These are phyloP conservation scores for Tetramorium parvispinum DNA, from an alignment of 1,140 invertebrate genomes.

Conservation along the genomic window DNA sequence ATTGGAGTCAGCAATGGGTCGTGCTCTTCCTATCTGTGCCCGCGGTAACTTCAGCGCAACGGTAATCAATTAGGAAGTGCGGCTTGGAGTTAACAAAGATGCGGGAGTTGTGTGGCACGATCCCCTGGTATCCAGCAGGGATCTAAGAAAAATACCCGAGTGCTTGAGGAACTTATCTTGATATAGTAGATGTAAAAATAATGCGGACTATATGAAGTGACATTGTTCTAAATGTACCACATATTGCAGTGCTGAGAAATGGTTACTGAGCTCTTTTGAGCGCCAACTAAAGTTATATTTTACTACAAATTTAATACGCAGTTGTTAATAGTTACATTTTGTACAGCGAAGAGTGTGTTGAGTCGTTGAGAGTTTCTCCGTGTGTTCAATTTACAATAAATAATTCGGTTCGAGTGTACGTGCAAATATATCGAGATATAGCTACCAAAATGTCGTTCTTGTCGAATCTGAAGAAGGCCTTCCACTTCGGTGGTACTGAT, in stretches of 20 bases:
- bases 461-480: conserved; percentile 97
- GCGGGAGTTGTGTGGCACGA: conserved; percentile 80
- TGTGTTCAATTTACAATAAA: conserved; percentile 63
- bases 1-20: conserved; percentile 63
- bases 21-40: conserved; percentile 14
- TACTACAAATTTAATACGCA: conserved; percentile 30
- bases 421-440: conserved; percentile 51
- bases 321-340: conserved; percentile 35
- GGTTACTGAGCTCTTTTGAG: conserved; percentile 54
- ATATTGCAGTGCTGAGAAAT: conserved; percentile 30
- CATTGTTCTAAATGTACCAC: conserved; percentile 38
- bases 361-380: conserved; percentile 39
- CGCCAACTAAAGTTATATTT: conserved; percentile 51
- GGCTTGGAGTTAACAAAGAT: conserved; percentile 77
- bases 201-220: conserved; percentile 42
- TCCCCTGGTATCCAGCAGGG: conserved; percentile 79
- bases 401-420: conserved; percentile 50
- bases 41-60: conserved; percentile 2
- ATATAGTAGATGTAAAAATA: conserved; percentile 35
- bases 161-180: conserved; percentile 51
- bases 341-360: conserved; percentile 1
- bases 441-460: conserved; percentile 94
- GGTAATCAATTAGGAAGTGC: conserved; percentile 52
- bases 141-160: conserved; percentile 70
- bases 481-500: conserved; percentile 94